Conservation (phyloP, 2,888 invertebrate species). For the Octodonta nipae region DNA sequence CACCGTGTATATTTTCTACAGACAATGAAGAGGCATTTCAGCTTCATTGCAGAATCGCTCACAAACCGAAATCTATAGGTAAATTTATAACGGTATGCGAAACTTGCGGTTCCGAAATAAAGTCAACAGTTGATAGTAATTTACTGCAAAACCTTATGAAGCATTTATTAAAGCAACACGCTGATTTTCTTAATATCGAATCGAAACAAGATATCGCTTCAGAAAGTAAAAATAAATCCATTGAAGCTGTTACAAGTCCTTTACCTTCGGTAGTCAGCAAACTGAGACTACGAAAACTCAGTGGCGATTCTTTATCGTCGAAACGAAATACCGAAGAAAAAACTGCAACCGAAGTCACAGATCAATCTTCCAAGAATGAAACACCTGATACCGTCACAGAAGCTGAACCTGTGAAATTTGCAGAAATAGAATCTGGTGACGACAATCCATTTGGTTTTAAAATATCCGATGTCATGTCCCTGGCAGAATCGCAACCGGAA, state of each 20-base stretch:
- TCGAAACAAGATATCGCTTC: neutral
- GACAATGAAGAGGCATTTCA: constrained; percentile 23
- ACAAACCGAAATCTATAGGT: constrained; percentile 13
- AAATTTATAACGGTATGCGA: constrained; percentile 15
- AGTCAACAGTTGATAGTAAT: constrained; percentile 9
- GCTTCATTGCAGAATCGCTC: constrained; percentile 27
- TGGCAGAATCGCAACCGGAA: constrained; percentile 16
- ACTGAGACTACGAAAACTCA: constrained; percentile 34
- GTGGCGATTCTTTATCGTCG: constrained; percentile 36
- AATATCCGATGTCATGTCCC: constrained; percentile 28
- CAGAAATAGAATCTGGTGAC: constrained; percentile 19
- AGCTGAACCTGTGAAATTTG: constrained; percentile 1
- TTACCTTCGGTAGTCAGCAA: too few species aligned
- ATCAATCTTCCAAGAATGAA: too few species aligned
- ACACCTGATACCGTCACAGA: neutral
- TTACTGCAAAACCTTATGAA: constrained; percentile 19
- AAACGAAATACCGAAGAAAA: constrained; percentile 20
- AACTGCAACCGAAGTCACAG: too few species aligned
- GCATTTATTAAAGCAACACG: constrained; percentile 18
- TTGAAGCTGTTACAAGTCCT: neutral
- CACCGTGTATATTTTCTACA: constrained; percentile 25
- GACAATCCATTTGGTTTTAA: constrained; percentile 34
- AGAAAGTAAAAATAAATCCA: neutral
- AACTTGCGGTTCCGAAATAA: constrained; percentile 15
- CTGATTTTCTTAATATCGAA: constrained; percentile 10